These are phyloP conservation scores for Phortica okadai DNA, from an alignment of 2,888 invertebrate species.

Conservation along the genomic window DNA sequence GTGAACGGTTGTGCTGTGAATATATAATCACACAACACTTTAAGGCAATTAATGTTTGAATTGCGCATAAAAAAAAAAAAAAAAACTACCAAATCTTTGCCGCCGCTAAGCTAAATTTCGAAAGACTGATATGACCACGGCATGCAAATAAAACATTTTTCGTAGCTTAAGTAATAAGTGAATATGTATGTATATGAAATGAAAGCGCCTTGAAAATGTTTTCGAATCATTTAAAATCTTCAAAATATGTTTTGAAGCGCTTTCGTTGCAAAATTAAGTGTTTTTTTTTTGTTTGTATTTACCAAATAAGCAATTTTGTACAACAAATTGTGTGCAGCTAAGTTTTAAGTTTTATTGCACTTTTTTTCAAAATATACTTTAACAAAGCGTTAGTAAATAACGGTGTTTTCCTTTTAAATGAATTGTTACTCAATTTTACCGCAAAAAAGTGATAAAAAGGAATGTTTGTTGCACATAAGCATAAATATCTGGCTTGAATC, in stretches of 20 bases:
- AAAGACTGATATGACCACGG: conserved; percentile 5
- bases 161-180: neutral
- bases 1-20: neutral
- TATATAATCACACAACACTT: neutral
- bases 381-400: too few species aligned
- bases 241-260: conserved; percentile 24
- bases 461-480: too few species aligned
- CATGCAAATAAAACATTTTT: neutral
- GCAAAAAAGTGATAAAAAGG: too few species aligned
- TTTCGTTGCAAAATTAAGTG: conserved; percentile 6
- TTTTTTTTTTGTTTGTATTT: neutral
- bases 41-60: neutral
- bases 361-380: too few species aligned
- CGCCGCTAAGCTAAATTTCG: conserved; percentile 13
- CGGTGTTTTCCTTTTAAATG: too few species aligned
- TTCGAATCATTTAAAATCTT: neutral
- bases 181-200: neutral
- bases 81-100: neutral
- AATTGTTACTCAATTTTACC: too few species aligned
- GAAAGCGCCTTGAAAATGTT: conserved; percentile 27
- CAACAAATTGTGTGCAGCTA: too few species aligned
- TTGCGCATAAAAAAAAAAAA: neutral
- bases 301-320: neutral
- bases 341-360: too few species aligned
- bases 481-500: too few species aligned